A percentile compares a stretch with the other conserved stretches of the same genome.
Evolutionary conservation across 2,888 invertebrate genomes (phyloP).

Genomic region (Empis stercorea): DNA sequence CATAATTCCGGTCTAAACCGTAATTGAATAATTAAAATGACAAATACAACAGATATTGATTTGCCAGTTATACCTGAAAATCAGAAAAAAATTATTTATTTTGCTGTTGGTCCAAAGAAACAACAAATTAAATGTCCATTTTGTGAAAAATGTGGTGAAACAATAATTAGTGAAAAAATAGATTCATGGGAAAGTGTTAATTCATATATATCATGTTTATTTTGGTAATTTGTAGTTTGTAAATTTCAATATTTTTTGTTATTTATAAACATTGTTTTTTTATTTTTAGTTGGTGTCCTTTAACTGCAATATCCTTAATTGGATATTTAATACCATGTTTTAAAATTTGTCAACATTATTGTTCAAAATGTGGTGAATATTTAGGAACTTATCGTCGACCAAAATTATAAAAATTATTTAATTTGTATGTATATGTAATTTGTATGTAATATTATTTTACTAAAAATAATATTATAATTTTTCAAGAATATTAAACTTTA

Average conservation of each 20-base stretch:
- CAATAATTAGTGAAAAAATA: conserved; percentile 14
- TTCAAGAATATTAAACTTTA: no score
- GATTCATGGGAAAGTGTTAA: background rate
- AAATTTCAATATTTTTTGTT: background rate
- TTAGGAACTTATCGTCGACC: conserved; percentile 30
- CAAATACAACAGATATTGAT: background rate
- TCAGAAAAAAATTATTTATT: conserved; percentile 19
- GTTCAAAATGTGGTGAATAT: conserved; percentile 30
- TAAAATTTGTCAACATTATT: conserved; percentile 23
- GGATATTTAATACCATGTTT: background rate
- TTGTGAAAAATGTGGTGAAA: conserved; percentile 24
- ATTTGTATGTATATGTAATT: no score
- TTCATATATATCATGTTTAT: background rate
- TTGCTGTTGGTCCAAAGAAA: conserved; percentile 29
- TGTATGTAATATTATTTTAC: no score
- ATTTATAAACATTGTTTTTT: background rate
- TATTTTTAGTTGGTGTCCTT: background rate
- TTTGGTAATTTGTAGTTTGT: background rate
- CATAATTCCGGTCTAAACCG: no score
- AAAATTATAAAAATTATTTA: conserved; percentile 22
- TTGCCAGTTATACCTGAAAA: conserved; percentile 12
- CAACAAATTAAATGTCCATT: conserved; percentile 30
- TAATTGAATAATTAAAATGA: background rate
- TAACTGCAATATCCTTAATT: background rate
- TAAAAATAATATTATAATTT: no score